Conservation (phyloP, 2,888 invertebrate genomes). For the Drosophila paucipuncta region DNA sequence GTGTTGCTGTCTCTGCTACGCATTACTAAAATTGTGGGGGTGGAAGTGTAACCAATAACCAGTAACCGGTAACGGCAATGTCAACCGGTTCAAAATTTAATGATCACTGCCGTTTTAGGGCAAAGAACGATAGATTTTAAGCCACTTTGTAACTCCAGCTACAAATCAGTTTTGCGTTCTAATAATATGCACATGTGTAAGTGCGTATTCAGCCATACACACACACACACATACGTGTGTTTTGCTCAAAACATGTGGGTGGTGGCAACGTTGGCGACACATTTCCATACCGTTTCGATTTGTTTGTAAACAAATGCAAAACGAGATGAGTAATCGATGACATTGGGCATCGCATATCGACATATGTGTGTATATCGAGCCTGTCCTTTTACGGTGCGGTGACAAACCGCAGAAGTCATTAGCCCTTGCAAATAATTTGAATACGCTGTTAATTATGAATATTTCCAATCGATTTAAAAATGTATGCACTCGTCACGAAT, state of each 20-base stretch:
- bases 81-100: constrained; percentile 57
- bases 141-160: constrained; percentile 44
- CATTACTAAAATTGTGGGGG: constrained; percentile 50
- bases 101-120: constrained; percentile 68
- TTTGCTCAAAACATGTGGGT: constrained; percentile 49
- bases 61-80: constrained; percentile 46
- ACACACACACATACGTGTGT: background rate
- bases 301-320: constrained; percentile 76
- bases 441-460: constrained; percentile 17
- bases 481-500: constrained; percentile 32
- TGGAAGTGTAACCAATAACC: constrained; percentile 51
- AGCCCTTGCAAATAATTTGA: constrained; percentile 19
- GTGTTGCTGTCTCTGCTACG: constrained; percentile 17
- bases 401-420: constrained; percentile 39
- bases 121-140: constrained; percentile 44
- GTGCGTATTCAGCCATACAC: constrained; percentile 3
- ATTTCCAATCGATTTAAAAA: constrained; percentile 18
- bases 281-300: constrained; percentile 47
- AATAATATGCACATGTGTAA: constrained; percentile 17
- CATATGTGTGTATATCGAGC: constrained; percentile 20
- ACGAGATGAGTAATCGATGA: constrained; percentile 65
- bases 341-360: constrained; percentile 37
- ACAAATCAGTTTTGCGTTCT: constrained; percentile 36
- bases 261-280: constrained; percentile 65
- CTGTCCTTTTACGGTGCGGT: constrained; percentile 48